These are phyloP conservation scores for Marronus borbonicus DNA, from an alignment of 2,888 invertebrate species.

Conservation along the genomic window DNA sequence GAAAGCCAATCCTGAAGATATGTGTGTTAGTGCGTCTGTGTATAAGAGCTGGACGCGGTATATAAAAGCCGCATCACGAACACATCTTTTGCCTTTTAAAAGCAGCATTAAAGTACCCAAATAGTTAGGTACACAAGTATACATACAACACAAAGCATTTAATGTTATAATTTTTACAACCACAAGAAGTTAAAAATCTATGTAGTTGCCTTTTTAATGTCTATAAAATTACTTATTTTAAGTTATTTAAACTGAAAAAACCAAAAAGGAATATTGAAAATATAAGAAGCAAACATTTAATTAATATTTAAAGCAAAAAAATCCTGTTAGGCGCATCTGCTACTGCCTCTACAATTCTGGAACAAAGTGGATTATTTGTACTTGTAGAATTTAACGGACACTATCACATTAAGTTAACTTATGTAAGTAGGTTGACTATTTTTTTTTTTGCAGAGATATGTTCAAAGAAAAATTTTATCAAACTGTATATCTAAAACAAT, in stretches of 20 bases:
- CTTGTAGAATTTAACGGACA: no score
- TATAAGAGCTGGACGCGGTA: conserved; percentile 9
- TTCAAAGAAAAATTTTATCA: no score
- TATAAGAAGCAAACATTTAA: no score
- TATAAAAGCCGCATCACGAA: conserved; percentile 35
- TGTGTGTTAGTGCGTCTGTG: not conserved
- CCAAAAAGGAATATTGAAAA: no score
- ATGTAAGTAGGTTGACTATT: no score
- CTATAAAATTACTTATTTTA: not conserved
- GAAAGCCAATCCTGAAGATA: conserved; percentile 45
- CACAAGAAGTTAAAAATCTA: not conserved
- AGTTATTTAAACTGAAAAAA: not conserved
- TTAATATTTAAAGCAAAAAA: no score
- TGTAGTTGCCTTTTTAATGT: not conserved
- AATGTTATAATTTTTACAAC: conserved; percentile 10
- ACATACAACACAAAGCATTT: conserved; percentile 19
- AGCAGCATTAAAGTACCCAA: conserved; percentile 40
- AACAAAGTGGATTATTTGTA: no score
- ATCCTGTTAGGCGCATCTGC: no score
- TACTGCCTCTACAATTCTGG: no score
- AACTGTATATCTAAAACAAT: no score
- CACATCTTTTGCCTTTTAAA: conserved; percentile 42
- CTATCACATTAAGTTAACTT: no score
- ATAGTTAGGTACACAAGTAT: conserved; percentile 40
- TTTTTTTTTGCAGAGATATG: no score